A percentile compares a stretch with the other conserved stretches of the same genome.
These are phyloP conservation scores for Acronicta psi DNA, from an alignment of 2,888 invertebrate genomes.

Conservation along the genomic window DNA sequence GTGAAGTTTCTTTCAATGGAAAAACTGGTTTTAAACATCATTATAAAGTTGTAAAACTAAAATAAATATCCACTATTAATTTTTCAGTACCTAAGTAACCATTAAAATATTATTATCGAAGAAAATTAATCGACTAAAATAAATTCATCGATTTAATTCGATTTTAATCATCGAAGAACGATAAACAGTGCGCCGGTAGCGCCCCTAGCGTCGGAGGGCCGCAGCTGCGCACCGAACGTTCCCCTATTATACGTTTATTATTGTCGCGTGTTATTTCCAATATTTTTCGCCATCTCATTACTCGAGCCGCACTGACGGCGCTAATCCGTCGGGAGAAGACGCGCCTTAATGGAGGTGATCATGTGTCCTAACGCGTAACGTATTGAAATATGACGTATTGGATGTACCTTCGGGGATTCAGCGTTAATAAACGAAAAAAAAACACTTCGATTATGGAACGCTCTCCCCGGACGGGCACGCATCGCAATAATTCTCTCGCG, in stretches of 20 bases:
- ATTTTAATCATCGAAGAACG: slow-evolving; percentile 59
- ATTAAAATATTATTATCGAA: slow-evolving; percentile 22
- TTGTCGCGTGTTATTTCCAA: slow-evolving; percentile 83
- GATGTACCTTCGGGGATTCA: slow-evolving; percentile 79
- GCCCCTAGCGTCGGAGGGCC: slow-evolving; percentile 71
- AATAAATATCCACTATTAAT: slow-evolving; percentile 26
- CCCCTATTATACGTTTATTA: slow-evolving; percentile 80
- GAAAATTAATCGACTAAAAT: slow-evolving; percentile 41
- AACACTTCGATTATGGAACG: slow-evolving; percentile 69
- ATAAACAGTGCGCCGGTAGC: slow-evolving; percentile 63
- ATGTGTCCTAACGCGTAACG: slow-evolving; percentile 84
- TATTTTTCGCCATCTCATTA: slow-evolving; percentile 87
- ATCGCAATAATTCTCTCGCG: slow-evolving; percentile 76
- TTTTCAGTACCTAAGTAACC: slow-evolving; percentile 17
- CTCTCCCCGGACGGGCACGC: slow-evolving; percentile 68
- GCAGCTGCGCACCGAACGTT: slow-evolving; percentile 70
- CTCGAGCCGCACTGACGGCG: slow-evolving; percentile 74
- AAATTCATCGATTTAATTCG: slow-evolving; percentile 42
- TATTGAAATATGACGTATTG: slow-evolving; percentile 87
- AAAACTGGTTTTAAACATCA: slow-evolving; percentile 35
- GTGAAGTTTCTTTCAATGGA: slow-evolving; percentile 21
- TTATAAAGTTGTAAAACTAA: slow-evolving; percentile 35
- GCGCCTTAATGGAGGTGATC: slow-evolving; percentile 86
- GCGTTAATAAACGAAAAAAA: slow-evolving; percentile 79
- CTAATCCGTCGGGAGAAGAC: slow-evolving; percentile 86